Evolutionary conservation across 2,888 invertebrate genomes (phyloP).

Genomic region (Trimorus sp.): DNA sequence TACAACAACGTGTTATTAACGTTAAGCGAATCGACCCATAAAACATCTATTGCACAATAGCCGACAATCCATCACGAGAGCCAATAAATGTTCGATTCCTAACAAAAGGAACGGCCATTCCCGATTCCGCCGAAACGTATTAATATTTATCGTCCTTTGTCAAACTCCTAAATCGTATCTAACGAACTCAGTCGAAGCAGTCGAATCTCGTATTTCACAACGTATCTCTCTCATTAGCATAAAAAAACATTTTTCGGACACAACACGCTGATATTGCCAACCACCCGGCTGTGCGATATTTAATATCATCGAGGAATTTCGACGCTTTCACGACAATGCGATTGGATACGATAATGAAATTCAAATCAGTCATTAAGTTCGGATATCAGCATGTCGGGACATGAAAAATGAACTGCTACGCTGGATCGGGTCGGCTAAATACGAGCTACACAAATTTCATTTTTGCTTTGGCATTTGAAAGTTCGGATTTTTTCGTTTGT

Average conservation of each 20-base stretch:
- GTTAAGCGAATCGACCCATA: constrained; percentile 5
- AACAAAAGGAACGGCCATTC: not conserved
- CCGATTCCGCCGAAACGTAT: too few species aligned
- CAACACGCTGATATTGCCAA: constrained; percentile 19
- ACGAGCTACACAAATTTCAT: too few species aligned
- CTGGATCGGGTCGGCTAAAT: constrained; percentile 16
- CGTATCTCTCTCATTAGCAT: constrained; percentile 14
- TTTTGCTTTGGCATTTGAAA: too few species aligned
- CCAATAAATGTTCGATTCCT: not conserved
- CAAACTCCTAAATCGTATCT: too few species aligned
- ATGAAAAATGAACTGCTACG: not conserved
- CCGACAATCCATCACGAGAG: not conserved
- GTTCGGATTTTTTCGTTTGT: too few species aligned
- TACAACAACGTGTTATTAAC: not conserved
- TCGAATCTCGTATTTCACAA: constrained; percentile 9
- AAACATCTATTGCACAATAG: not conserved
- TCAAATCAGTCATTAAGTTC: constrained; percentile 43
- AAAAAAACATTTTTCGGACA: constrained; percentile 24
- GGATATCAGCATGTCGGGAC: not conserved
- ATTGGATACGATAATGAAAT: constrained; percentile 54
- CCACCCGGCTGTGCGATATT: constrained; percentile 30
- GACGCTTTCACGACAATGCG: constrained; percentile 34
- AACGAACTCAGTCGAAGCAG: not conserved
- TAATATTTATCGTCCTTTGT: too few species aligned
- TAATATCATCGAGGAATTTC: constrained; percentile 35